Percentiles rank a stretch among this genome's conserved stretches.
Conservation (phyloP, 2,888 invertebrate species). For the Drosophila phalerata region DNA sequence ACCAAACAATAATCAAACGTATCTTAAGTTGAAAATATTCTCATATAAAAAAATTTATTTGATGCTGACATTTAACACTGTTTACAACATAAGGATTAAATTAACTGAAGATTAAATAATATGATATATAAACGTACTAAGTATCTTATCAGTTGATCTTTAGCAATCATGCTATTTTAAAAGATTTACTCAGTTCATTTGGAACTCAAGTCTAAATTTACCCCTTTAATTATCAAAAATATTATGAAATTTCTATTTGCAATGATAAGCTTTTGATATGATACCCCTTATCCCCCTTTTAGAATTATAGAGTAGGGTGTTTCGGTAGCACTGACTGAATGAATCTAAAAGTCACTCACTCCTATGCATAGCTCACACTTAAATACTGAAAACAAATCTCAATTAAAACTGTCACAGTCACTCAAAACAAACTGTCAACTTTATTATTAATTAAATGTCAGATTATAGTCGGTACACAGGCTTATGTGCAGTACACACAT, state of each 20-base stretch:
- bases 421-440: conserved; percentile 82
- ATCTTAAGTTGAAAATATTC: no score
- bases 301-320: background rate
- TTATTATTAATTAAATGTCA: conserved; percentile 84
- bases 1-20: background rate
- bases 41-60: no score
- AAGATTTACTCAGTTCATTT: background rate
- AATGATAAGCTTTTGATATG: background rate
- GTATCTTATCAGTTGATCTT: background rate
- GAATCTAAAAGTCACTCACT: conserved; percentile 42
- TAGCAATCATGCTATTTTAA: background rate
- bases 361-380: conserved; percentile 40
- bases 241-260: background rate
- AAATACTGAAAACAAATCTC: conserved; percentile 69
- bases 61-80: no score
- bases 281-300: background rate
- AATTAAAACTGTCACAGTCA: conserved; percentile 83
- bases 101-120: background rate
- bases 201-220: background rate
- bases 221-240: background rate
- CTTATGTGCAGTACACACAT: conserved; percentile 25
- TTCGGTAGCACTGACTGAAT: conserved; percentile 40
- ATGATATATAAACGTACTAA: background rate
- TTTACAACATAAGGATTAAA: background rate
- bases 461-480: conserved; percentile 72